phyloP scores from a whole-genome alignment of 2,113 vertebrate genomes.

The Papio anubis region DNA sequence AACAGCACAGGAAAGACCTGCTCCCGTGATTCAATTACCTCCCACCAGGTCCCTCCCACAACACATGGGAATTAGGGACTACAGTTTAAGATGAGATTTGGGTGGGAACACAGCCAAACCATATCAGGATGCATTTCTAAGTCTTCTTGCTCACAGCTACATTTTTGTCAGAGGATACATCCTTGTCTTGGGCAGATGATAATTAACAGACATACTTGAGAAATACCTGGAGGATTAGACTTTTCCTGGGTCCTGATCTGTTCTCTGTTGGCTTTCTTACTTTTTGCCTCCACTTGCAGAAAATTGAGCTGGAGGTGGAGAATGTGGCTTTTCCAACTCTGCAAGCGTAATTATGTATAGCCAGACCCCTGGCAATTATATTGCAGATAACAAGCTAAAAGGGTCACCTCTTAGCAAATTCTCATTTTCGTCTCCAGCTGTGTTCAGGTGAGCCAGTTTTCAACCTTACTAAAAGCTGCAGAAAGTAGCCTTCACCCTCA shows the following conservation, averaged over 20 bases:
- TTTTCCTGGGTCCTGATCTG: slow-evolving; percentile 44
- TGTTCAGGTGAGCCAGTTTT: background rate
- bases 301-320: slow-evolving; percentile 41
- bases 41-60: too few relatives aligned
- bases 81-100: too few relatives aligned
- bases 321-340: slow-evolving; percentile 20
- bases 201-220: slow-evolving; percentile 12
- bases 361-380: background rate
- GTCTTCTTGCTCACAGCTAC: background rate
- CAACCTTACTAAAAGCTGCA: background rate
- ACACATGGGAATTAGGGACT: too few relatives aligned
- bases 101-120: too few relatives aligned
- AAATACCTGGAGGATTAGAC: slow-evolving; percentile 7
- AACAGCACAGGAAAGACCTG: too few relatives aligned
- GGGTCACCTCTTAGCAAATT: background rate
- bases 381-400: slow-evolving; percentile 25
- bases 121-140: background rate
- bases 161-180: slow-evolving; percentile 18
- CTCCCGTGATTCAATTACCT: too few relatives aligned
- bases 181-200: background rate
- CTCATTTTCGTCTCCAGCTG: background rate
- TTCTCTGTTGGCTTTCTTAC: slow-evolving; percentile 33
- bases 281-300: background rate
- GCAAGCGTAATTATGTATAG: slow-evolving; percentile 40
- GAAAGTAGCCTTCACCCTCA: background rate